Evolutionary conservation across 30 jellyfish, hydroid and myxozoan species (phyloP).

Genomic region (Mastigias papua): DNA sequence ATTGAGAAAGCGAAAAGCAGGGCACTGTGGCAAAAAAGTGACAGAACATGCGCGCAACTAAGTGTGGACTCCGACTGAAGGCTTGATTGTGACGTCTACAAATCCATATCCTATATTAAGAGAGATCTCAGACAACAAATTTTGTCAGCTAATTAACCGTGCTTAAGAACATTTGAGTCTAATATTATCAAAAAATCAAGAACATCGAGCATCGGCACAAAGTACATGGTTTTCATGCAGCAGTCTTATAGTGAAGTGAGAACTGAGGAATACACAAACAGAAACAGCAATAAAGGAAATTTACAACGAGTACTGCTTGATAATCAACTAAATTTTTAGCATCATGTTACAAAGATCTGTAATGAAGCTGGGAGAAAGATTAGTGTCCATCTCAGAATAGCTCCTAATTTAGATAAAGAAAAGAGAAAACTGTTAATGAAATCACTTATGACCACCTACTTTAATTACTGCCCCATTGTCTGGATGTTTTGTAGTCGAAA

Average conservation of each 20-base stretch:
- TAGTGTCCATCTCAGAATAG: slow-evolving; percentile 42
- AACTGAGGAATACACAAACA: background rate
- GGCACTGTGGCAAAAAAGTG: too few species aligned
- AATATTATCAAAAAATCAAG: too few species aligned
- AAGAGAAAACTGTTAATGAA: slow-evolving; percentile 33
- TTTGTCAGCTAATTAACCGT: too few species aligned
- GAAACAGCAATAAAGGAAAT: background rate
- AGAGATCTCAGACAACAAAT: too few species aligned
- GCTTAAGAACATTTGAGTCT: too few species aligned
- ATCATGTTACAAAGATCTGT: slow-evolving; percentile 1
- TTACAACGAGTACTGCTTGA: background rate
- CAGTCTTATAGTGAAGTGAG: background rate
- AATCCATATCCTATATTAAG: too few species aligned
- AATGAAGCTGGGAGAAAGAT: slow-evolving; percentile 41
- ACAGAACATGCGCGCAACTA: too few species aligned
- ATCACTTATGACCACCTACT: slow-evolving; percentile 3
- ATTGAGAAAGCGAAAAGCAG: too few species aligned
- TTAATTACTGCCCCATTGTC: slow-evolving; percentile 24
- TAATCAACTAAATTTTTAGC: background rate
- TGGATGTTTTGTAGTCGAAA: slow-evolving; percentile 33
- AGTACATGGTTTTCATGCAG: too few species aligned
- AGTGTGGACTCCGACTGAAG: too few species aligned
- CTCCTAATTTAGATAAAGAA: slow-evolving; percentile 18
- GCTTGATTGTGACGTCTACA: too few species aligned
- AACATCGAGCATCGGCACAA: too few species aligned